A percentile compares a stretch with the other conserved stretches of the same genome.
These are phyloP conservation scores for Bombus soroeensis DNA, from an alignment of 1,140 invertebrate genomes.

Conservation along the genomic window DNA sequence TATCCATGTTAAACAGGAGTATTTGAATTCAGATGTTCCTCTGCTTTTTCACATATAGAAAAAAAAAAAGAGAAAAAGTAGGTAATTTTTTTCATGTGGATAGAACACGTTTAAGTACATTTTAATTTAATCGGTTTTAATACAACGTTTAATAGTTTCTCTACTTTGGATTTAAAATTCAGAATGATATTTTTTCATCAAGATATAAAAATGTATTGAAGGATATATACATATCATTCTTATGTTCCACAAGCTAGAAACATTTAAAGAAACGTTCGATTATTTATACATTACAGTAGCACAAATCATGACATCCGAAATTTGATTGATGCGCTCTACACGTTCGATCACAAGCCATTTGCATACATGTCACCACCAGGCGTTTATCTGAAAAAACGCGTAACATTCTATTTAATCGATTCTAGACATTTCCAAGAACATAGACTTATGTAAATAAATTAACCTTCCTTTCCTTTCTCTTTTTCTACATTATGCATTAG, in stretches of 20 bases:
- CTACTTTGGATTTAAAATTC: too few species aligned
- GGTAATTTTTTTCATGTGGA: background rate
- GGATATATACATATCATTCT: too few species aligned
- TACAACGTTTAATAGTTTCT: too few species aligned
- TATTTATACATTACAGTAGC: background rate
- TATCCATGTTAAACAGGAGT: background rate
- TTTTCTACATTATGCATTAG: constrained; percentile 12
- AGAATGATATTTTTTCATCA: too few species aligned
- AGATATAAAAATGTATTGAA: too few species aligned
- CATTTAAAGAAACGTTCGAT: too few species aligned
- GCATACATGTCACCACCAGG: background rate
- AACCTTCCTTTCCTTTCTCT: background rate
- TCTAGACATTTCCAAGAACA: background rate
- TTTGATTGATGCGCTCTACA: background rate
- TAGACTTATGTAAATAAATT: constrained; percentile 2
- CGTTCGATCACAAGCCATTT: background rate
- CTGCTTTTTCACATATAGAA: too few species aligned
- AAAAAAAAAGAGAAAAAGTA: too few species aligned
- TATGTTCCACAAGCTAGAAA: too few species aligned
- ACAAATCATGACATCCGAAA: background rate
- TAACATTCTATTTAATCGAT: constrained; percentile 5
- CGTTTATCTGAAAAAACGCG: background rate
- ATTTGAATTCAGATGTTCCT: constrained; percentile 2
- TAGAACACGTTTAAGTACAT: too few species aligned
- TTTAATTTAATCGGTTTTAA: background rate